Evolutionary conservation across 2,888 invertebrate genomes (phyloP).

Genomic region (Pycnomerus fuliginosus): DNA sequence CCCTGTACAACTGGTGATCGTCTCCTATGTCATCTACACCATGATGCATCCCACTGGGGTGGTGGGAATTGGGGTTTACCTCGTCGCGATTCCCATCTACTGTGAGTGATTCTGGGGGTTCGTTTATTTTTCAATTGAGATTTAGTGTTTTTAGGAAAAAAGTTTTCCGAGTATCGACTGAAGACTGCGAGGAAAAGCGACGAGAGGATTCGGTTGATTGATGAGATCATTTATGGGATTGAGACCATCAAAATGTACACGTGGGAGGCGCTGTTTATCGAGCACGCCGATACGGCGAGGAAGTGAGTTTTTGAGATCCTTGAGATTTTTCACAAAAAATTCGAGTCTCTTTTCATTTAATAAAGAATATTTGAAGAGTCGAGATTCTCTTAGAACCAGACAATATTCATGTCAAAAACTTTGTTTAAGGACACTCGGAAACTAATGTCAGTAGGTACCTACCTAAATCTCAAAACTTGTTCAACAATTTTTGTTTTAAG

Average conservation of each 20-base stretch:
- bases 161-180: conserved; percentile 58
- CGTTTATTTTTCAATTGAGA: not conserved
- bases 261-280: conserved; percentile 66
- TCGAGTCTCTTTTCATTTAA: not conserved
- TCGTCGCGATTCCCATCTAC: conserved; percentile 53
- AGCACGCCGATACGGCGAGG: not conserved
- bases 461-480: too few species aligned
- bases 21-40: conserved; percentile 67
- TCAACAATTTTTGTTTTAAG: too few species aligned
- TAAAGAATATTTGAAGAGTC: not conserved
- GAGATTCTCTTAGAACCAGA: too few species aligned
- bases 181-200: conserved; percentile 57
- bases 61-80: conserved; percentile 57
- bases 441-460: too few species aligned
- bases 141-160: conserved; percentile 57
- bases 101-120: conserved; percentile 37
- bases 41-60: conserved; percentile 56
- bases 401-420: too few species aligned
- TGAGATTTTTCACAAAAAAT: too few species aligned
- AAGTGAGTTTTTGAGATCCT: conserved; percentile 2
- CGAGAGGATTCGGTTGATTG: conserved; percentile 65
- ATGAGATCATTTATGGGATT: conserved; percentile 68
- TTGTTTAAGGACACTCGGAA: too few species aligned
- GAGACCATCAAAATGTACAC: conserved; percentile 75
- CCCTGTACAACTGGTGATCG: conserved; percentile 72